Base-by-base conservation (phyloP, 2,797 vertebrate species). In the Cichlasoma orientale region DNA sequence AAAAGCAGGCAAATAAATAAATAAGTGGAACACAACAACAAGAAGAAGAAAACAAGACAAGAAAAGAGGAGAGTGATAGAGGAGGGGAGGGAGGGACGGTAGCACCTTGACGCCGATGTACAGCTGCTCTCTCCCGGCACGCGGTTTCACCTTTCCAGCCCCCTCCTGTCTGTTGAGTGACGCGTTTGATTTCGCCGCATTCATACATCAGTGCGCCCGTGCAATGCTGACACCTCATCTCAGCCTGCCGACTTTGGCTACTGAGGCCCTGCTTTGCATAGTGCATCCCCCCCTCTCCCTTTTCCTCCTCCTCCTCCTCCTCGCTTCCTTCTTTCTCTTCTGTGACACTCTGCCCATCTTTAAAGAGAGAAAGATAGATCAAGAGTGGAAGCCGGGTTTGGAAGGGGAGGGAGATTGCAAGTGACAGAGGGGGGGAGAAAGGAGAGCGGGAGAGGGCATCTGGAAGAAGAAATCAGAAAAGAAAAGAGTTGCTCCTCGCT, bases 201-300 rank as follows among this genome's bases (percentile, higher is more conserved):
- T 98, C 97, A 97, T 98, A 99, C 97, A 98, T 99, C 98, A 98
- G 97, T 97, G 97, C 97, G 96, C 97, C 97, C 96, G 96, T 91
- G 92, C 97, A 88, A 96, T 97, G 97, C 97, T 98, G 97, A 99
- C 98, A 99, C 97, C 98, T 99, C 98, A 98, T 98, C 98, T 97
- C 97, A 96, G 91, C 83, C 97, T 95, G 96, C 96, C 97, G 97
- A 97, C 97, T 98, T 97, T 97, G 96, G 97, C 97, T 98, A 97
- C 95, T 95, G 96, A 97, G 97, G 96, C 96, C 91, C 96, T 96
- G 96, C 97, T 98, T 99, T 98, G 98, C 98, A 98, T 99, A 99
- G 97, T 94, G 95, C 90, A 11, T 61, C 78, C 63, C 79, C 85
- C 73, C 56, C 7, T 66, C 94, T 95, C 91, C 93, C 92, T 88